These are phyloP conservation scores for Tanypteryx hageni DNA, from an alignment of 2,888 invertebrate genomes.

Conservation along the genomic window DNA sequence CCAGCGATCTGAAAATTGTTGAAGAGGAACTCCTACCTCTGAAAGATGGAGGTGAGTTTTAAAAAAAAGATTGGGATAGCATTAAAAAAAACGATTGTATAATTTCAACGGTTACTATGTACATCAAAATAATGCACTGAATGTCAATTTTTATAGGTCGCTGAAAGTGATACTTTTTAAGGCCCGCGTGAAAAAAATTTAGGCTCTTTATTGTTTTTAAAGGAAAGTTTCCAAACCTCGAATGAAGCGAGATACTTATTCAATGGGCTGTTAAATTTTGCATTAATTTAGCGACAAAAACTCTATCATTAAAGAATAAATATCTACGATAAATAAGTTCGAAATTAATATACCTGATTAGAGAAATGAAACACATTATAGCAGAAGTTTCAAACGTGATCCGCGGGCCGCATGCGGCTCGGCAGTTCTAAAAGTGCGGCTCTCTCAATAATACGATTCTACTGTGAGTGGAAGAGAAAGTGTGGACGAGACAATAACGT, in stretches of 20 bases:
- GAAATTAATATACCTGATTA: too few relatives aligned
- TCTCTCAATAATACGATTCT: too few relatives aligned
- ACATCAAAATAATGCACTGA: not conserved
- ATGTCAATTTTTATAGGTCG: not conserved
- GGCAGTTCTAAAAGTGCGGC: too few relatives aligned
- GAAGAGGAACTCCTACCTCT: constrained; percentile 83
- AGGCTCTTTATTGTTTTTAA: not conserved
- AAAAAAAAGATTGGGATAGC: not conserved
- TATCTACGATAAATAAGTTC: not conserved
- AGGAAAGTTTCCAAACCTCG: not conserved
- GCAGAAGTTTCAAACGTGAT: too few relatives aligned
- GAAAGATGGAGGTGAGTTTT: constrained; percentile 81
- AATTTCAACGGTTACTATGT: not conserved
- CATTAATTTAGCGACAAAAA: too few relatives aligned
- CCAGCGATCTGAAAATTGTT: constrained; percentile 81
- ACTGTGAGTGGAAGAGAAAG: too few relatives aligned
- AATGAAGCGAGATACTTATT: not conserved
- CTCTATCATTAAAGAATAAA: not conserved
- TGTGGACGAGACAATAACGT: too few relatives aligned
- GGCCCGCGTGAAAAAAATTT: not conserved
- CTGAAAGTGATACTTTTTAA: not conserved
- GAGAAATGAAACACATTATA: too few relatives aligned
- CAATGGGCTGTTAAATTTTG: too few relatives aligned
- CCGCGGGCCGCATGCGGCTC: too few relatives aligned
- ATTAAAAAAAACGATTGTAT: not conserved